Evolutionary conservation across 2,888 invertebrate genomes (phyloP).

Genomic region (Andrena praecox): DNA sequence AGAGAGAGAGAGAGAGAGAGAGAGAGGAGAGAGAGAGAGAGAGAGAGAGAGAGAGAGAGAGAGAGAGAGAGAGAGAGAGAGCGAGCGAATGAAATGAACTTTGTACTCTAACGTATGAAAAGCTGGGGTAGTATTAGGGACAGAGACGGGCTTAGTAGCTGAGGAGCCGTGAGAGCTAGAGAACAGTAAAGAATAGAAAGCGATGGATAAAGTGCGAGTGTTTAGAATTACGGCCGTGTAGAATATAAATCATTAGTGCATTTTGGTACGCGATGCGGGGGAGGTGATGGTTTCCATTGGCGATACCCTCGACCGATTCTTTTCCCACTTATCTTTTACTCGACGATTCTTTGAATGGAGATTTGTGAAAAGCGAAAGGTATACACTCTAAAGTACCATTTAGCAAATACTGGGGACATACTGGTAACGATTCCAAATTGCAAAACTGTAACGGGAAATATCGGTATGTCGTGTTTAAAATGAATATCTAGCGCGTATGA

Average conservation of each 20-base stretch:
- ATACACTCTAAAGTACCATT: not conserved
- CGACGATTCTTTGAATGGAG: not conserved
- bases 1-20: not conserved
- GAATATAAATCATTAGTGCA: slow-evolving; percentile 38
- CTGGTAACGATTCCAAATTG: slow-evolving; percentile 28
- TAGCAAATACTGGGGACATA: slow-evolving; percentile 21
- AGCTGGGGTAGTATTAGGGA: too few species aligned
- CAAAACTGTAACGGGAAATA: slow-evolving; percentile 35
- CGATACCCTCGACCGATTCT: not conserved
- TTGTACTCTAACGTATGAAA: slow-evolving; percentile 5
- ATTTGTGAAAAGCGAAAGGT: not conserved
- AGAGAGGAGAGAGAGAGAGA: too few species aligned
- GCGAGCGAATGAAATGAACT: not conserved
- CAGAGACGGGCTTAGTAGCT: not conserved
- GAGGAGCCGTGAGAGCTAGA: not conserved
- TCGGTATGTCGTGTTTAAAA: slow-evolving; percentile 15
- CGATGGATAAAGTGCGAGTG: slow-evolving; percentile 36
- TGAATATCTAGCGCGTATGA: not conserved
- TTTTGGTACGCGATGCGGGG: slow-evolving; percentile 3
- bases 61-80: not conserved
- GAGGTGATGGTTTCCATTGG: slow-evolving; percentile 1
- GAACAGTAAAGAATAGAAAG: slow-evolving; percentile 13
- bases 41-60: not conserved
- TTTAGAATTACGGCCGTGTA: slow-evolving; percentile 21
- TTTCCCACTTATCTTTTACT: not conserved